Conservation (phyloP, 1,140 invertebrate genomes). For the Sinonovacula constricta region DNA sequence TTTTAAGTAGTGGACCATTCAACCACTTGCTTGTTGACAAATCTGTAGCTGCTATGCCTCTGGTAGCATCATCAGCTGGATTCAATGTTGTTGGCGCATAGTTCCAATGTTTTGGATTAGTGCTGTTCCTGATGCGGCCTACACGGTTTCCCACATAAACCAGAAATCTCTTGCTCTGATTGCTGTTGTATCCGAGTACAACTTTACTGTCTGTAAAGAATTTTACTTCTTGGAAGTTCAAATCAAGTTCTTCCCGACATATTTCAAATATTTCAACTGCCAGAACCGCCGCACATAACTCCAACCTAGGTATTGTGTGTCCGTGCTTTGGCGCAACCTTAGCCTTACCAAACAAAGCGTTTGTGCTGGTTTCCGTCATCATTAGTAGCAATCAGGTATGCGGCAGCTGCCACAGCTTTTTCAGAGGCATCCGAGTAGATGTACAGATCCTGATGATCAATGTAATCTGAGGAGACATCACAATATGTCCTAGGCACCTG, state of each 20-base stretch:
- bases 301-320: conserved; percentile 35
- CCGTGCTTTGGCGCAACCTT: conserved; percentile 11
- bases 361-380: background rate
- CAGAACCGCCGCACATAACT: conserved; percentile 35
- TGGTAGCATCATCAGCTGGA: conserved; percentile 28
- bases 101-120: conserved; percentile 43
- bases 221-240: background rate
- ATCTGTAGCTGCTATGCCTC: background rate
- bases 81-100: conserved; percentile 35
- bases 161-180: background rate
- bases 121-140: conserved; percentile 24
- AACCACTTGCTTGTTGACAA: background rate
- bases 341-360: conserved; percentile 3
- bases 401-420: conserved; percentile 41
- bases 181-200: conserved; percentile 5
- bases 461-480: conserved; percentile 65
- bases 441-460: conserved; percentile 66
- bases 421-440: conserved; percentile 51
- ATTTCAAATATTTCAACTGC: background rate
- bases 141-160: conserved; percentile 27
- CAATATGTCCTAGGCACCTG: conserved; percentile 32
- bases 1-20: background rate
- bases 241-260: background rate
- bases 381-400: conserved; percentile 14
- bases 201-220: conserved; percentile 1